Evolutionary conservation across 2,797 vertebrate genomes (phyloP).

Genomic region (Toxotes lorentzi): DNA sequence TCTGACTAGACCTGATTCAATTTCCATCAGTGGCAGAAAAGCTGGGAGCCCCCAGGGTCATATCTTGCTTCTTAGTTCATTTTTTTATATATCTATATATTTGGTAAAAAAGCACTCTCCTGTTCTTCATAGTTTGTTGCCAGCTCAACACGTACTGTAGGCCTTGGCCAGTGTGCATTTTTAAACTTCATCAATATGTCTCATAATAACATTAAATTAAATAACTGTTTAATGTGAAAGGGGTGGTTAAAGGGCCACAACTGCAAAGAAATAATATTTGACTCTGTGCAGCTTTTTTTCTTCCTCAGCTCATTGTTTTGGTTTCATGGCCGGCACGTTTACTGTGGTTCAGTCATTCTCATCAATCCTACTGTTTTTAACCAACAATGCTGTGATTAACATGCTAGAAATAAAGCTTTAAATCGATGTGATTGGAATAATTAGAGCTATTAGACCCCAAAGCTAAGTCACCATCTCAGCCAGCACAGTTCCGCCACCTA

Average conservation of each 20-base stretch:
- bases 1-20: constrained; percentile 52
- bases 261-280: not conserved
- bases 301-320: not conserved
- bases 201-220: constrained; percentile 9
- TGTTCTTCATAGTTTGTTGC: constrained; percentile 18
- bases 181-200: constrained; percentile 16
- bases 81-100: constrained; percentile 8
- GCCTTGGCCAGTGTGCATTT: not conserved
- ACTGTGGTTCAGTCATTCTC: not conserved
- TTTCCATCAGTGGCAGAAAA: constrained; percentile 35
- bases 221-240: not conserved
- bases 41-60: constrained; percentile 38
- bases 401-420: not conserved
- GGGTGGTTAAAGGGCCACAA: not conserved
- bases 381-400: not conserved
- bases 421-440: not conserved
- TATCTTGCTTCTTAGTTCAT: constrained; percentile 19
- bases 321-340: not conserved
- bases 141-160: not conserved
- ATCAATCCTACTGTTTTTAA: not conserved
- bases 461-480: not conserved
- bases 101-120: not conserved
- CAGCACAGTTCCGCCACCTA: not conserved
- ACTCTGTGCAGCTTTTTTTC: not conserved
- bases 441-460: not conserved